Evolutionary conservation across 1,140 invertebrate genomes (phyloP).

Genomic region (Drosophila saltans): DNA sequence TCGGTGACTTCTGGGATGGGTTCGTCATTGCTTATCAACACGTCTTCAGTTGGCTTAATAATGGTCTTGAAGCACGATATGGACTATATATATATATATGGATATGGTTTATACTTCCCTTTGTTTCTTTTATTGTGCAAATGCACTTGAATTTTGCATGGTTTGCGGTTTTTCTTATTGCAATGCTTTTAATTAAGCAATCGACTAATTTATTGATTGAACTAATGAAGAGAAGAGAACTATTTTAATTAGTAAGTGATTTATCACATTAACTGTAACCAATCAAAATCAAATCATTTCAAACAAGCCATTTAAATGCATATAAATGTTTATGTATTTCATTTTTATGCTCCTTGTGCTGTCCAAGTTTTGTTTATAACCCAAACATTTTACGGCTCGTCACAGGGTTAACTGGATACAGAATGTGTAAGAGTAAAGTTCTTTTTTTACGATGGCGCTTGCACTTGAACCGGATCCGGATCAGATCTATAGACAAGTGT

Average conservation of each 20-base stretch:
- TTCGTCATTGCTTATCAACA: conserved; percentile 58
- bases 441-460: conserved; percentile 62
- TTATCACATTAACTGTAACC: conserved; percentile 42
- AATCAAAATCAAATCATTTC: conserved; percentile 54
- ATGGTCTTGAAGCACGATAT: conserved; percentile 57
- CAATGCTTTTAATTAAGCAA: background rate
- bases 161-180: background rate
- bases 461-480: conserved; percentile 63
- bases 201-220: background rate
- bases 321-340: conserved; percentile 6
- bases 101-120: conserved; percentile 27
- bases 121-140: conserved; percentile 25
- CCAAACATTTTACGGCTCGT: conserved; percentile 74
- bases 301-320: background rate
- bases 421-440: conserved; percentile 20
- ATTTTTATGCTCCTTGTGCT: conserved; percentile 30
- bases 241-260: conserved; percentile 27
- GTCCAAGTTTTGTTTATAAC: conserved; percentile 78
- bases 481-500: conserved; percentile 50
- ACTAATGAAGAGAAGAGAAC: conserved; percentile 6
- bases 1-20: conserved; percentile 20
- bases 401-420: conserved; percentile 26
- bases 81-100: background rate
- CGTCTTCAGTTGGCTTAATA: conserved; percentile 65
- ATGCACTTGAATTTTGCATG: conserved; percentile 42